Evolutionary conservation across 1,140 invertebrate species (phyloP), one percentile per base, ranked within the genome.

Genomic region (Diprion similis): DNA sequence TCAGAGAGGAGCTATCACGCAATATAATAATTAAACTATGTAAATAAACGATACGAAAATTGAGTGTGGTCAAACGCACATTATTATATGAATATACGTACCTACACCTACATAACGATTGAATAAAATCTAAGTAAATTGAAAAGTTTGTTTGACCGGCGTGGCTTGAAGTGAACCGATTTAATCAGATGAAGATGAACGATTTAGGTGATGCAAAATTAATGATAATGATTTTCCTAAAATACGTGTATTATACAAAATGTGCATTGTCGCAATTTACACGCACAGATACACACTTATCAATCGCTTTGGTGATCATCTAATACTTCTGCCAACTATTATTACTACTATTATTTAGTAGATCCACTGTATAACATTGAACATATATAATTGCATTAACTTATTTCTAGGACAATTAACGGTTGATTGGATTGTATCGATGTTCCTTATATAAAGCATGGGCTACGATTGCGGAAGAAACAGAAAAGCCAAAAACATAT

Each of bases 31-130:
- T 13, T 9, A 17, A 59, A 59, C 51, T 59, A 59, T 59, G 51
- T 59, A 59, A 15, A 59, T 59, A 59, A 59, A 59, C 51, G 51
- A 59, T 17, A 59, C 51, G 9, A 59, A 59, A 59, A 59, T 59
- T 59, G 51, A 59, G 6, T 59, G 9, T n/a, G 2, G 24, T 37
- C 24, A 37, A 37, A 59, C 51, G 51, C 4, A 59, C 11, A 59
- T 17, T 51, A 15, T 15, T 17, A 59, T 59, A 59, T 9, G 51
- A 37, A 37, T 37, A 37, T 37, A 37, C 24, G 24, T 37, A 37
- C 24, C 24, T 37, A 37, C 24, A 37, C 24, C 24, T 3, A 6
- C 24, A 6, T 37, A 37, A 37, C 24, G 24, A 6, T 37, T 37
- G 24, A 37, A 37, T 37, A 37, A 37, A 37, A 37, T 37, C 6